Percentiles rank a stretch among this genome's conserved stretches.
Conservation (phyloP, 2,113 vertebrate genomes). For the Smithornis capensis region DNA sequence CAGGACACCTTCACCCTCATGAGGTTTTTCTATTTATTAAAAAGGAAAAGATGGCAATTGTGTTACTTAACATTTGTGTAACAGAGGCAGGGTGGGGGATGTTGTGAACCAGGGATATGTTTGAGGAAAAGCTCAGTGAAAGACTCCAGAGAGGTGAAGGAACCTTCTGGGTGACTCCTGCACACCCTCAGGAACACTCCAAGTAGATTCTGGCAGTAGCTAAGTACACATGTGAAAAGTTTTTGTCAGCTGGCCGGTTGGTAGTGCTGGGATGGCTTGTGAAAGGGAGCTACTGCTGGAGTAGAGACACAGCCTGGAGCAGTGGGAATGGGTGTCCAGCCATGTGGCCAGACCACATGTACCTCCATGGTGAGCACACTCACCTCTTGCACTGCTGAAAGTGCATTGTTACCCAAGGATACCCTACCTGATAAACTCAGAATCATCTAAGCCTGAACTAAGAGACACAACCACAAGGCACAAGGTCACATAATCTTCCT, state of each 20-base stretch:
- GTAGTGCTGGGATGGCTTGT: neutral
- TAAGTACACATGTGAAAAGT: accelerated
- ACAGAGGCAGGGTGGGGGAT: neutral
- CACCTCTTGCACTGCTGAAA: neutral
- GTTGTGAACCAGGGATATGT: neutral
- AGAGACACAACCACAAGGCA: neutral
- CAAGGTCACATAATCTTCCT: neutral
- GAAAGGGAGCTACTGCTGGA: neutral
- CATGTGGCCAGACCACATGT: accelerated
- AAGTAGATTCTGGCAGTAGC: neutral
- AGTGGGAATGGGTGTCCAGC: neutral
- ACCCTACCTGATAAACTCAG: accelerated
- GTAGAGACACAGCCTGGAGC: neutral
- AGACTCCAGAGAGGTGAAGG: neutral
- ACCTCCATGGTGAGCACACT: neutral
- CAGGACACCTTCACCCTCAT: neutral
- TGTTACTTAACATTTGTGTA: neutral
- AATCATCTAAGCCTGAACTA: neutral
- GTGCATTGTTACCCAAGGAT: accelerated
- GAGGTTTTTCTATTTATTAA: neutral
- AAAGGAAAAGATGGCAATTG: neutral
- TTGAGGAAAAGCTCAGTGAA: neutral
- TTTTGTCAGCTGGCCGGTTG: neutral
- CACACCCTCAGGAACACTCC: neutral
- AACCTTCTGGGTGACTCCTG: neutral